These are phyloP conservation scores for Rhaphigaster nebulosa DNA, from an alignment of 2,888 invertebrate species.

Conservation along the genomic window DNA sequence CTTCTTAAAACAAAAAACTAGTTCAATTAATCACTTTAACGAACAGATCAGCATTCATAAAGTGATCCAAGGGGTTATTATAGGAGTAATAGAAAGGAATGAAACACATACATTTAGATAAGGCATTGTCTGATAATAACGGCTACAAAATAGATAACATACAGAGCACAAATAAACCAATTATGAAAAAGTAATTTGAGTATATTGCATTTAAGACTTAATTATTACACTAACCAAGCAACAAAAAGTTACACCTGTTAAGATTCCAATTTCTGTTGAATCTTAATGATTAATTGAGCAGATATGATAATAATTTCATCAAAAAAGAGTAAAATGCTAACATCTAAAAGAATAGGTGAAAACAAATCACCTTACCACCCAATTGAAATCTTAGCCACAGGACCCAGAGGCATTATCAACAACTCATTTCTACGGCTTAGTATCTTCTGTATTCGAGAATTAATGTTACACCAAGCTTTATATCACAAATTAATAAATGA, in stretches of 20 bases:
- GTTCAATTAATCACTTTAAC: neutral
- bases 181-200: neutral
- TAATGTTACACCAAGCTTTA: neutral
- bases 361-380: constrained; percentile 36
- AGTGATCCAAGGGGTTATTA: neutral
- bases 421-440: neutral
- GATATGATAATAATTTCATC: neutral
- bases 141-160: neutral
- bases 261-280: neutral
- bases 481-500: neutral
- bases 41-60: neutral
- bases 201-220: neutral
- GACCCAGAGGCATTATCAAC: constrained; percentile 14
- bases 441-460: neutral
- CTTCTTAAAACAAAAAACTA: neutral
- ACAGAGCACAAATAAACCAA: neutral
- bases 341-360: neutral
- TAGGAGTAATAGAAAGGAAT: neutral
- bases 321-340: neutral
- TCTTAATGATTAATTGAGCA: neutral
- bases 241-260: neutral
- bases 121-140: neutral
- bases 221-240: neutral
- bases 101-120: neutral
- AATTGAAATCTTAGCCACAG: constrained; percentile 29